Base-by-base conservation (phyloP, 2,113 vertebrate species). In the Lampris megalopsis region DNA sequence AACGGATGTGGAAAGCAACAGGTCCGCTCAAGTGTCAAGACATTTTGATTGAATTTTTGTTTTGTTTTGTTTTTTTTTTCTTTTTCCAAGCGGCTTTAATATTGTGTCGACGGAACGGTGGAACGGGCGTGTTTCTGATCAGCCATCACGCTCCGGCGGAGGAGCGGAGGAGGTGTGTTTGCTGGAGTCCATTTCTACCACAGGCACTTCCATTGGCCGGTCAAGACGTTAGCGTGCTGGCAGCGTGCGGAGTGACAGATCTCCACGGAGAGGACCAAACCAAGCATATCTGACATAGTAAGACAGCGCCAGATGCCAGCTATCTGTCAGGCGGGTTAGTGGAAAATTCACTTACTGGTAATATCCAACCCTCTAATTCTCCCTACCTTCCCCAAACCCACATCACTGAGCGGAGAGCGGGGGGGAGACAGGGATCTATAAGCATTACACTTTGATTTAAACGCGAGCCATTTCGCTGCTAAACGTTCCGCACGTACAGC, bases 341-440 rank as follows among this genome's bases (percentile, higher is more conserved):
- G 72, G 62, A 82, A 82, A 77, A 80, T 85, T 49, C 57, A 71
- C 65, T 86, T 80, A 73, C 77, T 79, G 75, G 84, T 88, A 77
- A 86, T 81, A 84, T 72, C 77, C 72, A 69, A 79, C 73, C 75
- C 71, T 79, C 61, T 80, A 83, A 83, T 85, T 91, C 77, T 58
- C 71, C 49, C 77, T 84, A 84, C 86, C 85, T 91, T 87, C 71
- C 67, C 67, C 24, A 66, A 82, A 43, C 87, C 85, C 82, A 89
- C 85, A 91, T 88, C 74, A 86, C 35, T 78, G 56, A 37, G 48
- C 45, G 57, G 37, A 52, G 7, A 38, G 2, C 57, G 47, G 79
- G 79, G 84, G 88, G 84, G 71, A 81, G 84, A 82, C 80, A 84
- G 42, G n/a, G 49, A 63, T 79, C 64, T 74, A 58, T 79, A 75